Conservation (phyloP, 2,113 vertebrate species). For the Myocastor coypus region DNA sequence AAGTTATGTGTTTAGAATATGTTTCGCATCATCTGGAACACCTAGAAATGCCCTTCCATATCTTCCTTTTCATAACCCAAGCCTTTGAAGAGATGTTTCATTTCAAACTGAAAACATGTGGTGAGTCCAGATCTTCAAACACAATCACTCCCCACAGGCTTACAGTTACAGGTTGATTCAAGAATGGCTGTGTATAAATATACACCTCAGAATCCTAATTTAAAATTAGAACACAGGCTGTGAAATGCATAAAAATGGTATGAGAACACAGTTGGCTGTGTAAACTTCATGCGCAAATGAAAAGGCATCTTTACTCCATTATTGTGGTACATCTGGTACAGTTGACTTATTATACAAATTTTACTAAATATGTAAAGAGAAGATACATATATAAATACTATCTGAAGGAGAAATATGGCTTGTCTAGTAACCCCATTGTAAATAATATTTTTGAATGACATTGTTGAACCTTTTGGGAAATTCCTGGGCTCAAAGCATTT, state of each 20-base stretch:
- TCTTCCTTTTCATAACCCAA: conserved; percentile 60
- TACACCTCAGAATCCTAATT: conserved; percentile 75
- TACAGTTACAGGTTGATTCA: conserved; percentile 82
- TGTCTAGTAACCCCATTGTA: not conserved
- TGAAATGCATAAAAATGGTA: conserved; percentile 64
- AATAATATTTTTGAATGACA: not conserved
- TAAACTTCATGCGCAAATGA: conserved; percentile 57
- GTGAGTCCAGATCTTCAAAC: conserved; percentile 85
- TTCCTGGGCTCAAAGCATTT: not conserved
- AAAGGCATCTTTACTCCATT: not conserved
- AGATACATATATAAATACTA: not conserved
- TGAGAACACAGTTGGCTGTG: not conserved
- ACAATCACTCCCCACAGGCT: conserved; percentile 79
- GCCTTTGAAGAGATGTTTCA: conserved; percentile 79
- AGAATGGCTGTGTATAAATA: conserved; percentile 78
- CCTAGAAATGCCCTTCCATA: conserved; percentile 20
- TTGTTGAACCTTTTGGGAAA: not conserved
- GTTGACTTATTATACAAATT: conserved; percentile 29
- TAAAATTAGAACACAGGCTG: conserved; percentile 69
- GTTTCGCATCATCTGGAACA: conserved; percentile 45
- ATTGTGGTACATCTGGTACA: not conserved
- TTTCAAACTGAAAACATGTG: conserved; percentile 81
- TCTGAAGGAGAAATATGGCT: not conserved
- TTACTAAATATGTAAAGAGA: not conserved
- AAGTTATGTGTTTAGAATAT: not conserved